Conservation (phyloP, 2,113 vertebrate species). For the Trinectes maculatus region DNA sequence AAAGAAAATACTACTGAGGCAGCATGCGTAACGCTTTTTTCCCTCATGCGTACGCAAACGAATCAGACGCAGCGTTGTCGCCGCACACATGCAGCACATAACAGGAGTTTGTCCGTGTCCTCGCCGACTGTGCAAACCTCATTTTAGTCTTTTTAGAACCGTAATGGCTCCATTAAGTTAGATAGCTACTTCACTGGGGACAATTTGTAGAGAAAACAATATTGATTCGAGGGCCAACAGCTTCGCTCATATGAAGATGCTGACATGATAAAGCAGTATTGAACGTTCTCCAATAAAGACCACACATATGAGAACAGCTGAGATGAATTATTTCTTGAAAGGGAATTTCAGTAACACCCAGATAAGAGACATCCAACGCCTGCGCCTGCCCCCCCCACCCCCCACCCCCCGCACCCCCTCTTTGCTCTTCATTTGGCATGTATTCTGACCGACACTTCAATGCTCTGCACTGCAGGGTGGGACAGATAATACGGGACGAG, state of each 20-base stretch:
- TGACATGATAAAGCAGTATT: conserved; percentile 20
- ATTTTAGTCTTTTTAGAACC: conserved; percentile 25
- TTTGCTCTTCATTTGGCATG: conserved; percentile 52
- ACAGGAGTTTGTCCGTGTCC: conserved; percentile 18
- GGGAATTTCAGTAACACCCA: conserved; percentile 43
- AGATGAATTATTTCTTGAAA: conserved; percentile 44
- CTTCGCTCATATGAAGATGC: conserved; percentile 16
- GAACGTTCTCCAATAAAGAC: conserved; percentile 18
- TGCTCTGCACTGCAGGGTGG: conserved; percentile 39
- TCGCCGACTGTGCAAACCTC: too few species aligned
- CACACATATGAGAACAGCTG: conserved; percentile 41
- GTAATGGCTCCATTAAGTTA: conserved; percentile 27
- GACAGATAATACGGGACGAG: conserved; percentile 49
- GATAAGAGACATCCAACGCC: conserved; percentile 53
- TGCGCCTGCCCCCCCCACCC: conserved; percentile 28
- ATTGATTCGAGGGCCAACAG: conserved; percentile 24
- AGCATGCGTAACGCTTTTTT: neutral
- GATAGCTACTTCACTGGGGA: conserved; percentile 27
- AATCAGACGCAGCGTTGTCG: too few species aligned
- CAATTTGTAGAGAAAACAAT: conserved; percentile 4
- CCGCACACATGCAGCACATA: neutral
- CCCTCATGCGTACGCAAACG: too few species aligned
- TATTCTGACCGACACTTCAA: conserved; percentile 48
- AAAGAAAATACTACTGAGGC: too few species aligned
- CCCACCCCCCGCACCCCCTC: too few species aligned